Percentiles rank a stretch among this genome's conserved stretches.
These are phyloP conservation scores for Hydra vulgaris DNA, from an alignment of 30 jellyfish, hydroid and myxozoan species.

Conservation along the genomic window DNA sequence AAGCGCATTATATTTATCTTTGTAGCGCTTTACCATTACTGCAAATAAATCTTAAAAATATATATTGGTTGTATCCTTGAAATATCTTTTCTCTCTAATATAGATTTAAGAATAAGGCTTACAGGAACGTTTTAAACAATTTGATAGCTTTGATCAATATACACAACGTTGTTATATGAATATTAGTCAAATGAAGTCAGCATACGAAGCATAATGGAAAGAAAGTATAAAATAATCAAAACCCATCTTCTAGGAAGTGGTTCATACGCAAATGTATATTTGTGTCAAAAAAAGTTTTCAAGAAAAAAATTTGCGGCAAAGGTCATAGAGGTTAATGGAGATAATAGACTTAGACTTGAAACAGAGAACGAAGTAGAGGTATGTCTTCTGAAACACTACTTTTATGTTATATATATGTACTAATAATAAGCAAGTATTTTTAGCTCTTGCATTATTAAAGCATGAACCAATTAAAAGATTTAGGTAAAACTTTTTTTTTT, in stretches of 20 bases:
- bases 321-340: constrained; percentile 39
- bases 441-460: too few species aligned
- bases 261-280: constrained; percentile 21
- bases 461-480: background rate
- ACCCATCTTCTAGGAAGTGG: constrained; percentile 17
- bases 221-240: background rate
- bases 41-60: too few species aligned
- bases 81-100: background rate
- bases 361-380: constrained; percentile 96
- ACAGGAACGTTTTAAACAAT: too few species aligned
- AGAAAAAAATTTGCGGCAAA: constrained; percentile 59
- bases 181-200: too few species aligned
- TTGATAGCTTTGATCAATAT: too few species aligned
- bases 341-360: constrained; percentile 60
- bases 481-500: background rate
- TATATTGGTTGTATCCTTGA: background rate
- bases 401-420: too few species aligned
- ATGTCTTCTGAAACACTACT: background rate
- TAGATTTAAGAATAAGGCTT: background rate
- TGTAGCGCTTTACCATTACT: too few species aligned
- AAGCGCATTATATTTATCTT: too few species aligned
- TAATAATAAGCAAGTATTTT: too few species aligned
- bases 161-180: too few species aligned
- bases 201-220: background rate
- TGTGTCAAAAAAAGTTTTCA: constrained; percentile 17